Evolutionary conservation across 2,888 invertebrate genomes (phyloP).

Genomic region (Pyralis farinalis): DNA sequence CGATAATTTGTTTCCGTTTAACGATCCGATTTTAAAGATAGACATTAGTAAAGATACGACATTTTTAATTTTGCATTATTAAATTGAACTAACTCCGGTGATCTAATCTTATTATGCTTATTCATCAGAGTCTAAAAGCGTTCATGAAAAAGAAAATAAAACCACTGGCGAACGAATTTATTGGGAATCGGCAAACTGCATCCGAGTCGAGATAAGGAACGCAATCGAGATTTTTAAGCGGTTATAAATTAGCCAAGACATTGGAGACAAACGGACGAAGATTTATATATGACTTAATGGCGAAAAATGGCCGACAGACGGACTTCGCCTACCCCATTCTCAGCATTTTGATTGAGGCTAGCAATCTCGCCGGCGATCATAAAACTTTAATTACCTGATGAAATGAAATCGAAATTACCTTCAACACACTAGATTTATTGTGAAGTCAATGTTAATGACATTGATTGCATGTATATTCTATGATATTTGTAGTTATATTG

Average conservation of each 20-base stretch:
- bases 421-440: background rate
- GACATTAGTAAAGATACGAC: background rate
- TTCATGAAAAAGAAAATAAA: slow-evolving; percentile 9
- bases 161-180: slow-evolving; percentile 15
- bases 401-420: slow-evolving; percentile 7
- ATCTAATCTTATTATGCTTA: background rate
- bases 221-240: slow-evolving; percentile 26
- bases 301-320: slow-evolving; percentile 21
- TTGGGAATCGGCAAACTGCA: slow-evolving; percentile 15
- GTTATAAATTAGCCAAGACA: slow-evolving; percentile 33
- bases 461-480: too few relatives aligned
- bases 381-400: too few relatives aligned
- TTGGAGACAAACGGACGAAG: slow-evolving; percentile 27
- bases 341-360: slow-evolving; percentile 22
- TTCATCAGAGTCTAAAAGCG: slow-evolving; percentile 1
- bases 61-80: background rate
- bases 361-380: slow-evolving; percentile 14
- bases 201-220: slow-evolving; percentile 20
- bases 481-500: too few relatives aligned
- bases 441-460: background rate
- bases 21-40: background rate
- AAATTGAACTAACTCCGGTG: background rate
- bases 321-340: slow-evolving; percentile 19
- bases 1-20: background rate
- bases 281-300: slow-evolving; percentile 37